Conservation (phyloP, 2,113 vertebrate genomes). For the Nicator chloris region DNA sequence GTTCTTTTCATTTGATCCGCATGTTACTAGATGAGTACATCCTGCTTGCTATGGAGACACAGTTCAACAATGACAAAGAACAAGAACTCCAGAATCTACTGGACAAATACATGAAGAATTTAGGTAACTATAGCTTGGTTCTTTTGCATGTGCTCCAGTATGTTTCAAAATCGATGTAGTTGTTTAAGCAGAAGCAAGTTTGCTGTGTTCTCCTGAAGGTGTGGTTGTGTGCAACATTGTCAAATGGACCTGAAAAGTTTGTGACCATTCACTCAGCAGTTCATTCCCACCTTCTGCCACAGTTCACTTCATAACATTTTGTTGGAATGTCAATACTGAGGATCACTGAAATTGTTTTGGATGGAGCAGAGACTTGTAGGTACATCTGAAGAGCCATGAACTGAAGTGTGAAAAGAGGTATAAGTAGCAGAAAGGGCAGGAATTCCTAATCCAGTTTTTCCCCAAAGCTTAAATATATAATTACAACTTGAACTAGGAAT, state of each 20-base stretch:
- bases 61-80: slow-evolving; percentile 99
- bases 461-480: neutral
- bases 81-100: slow-evolving; percentile 95
- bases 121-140: slow-evolving; percentile 75
- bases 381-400: neutral
- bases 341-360: neutral
- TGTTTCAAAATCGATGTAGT: neutral
- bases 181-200: neutral
- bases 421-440: neutral
- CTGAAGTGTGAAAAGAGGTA: neutral
- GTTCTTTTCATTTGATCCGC: slow-evolving; percentile 96
- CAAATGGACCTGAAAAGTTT: neutral
- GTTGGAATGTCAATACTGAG: neutral
- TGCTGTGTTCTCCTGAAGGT: neutral
- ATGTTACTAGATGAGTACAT: slow-evolving; percentile 99
- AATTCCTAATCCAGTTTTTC: neutral
- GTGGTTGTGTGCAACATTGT: neutral
- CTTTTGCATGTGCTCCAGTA: neutral
- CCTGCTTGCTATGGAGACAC: slow-evolving; percentile 94
- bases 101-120: slow-evolving; percentile 98
- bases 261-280: neutral
- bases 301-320: neutral
- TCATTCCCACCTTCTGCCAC: neutral
- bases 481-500: neutral
- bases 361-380: neutral